A percentile compares a stretch with the other conserved stretches of the same genome.
These are phyloP conservation scores for Merops nubicus DNA, from an alignment of 2,113 vertebrate genomes.

Conservation along the genomic window DNA sequence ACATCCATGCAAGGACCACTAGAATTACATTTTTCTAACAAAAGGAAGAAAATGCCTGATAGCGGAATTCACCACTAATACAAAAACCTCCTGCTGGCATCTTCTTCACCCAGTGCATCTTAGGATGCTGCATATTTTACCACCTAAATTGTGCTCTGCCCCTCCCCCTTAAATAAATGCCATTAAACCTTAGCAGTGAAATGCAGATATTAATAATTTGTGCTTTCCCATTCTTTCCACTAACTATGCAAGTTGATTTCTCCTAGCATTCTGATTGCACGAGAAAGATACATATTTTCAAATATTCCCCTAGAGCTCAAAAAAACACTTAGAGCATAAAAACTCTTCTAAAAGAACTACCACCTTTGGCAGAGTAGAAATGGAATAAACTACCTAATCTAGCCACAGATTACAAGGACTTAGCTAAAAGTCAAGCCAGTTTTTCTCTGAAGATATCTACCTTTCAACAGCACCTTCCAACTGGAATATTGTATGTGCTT, in stretches of 20 bases:
- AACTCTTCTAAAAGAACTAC: background rate
- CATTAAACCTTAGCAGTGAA: background rate
- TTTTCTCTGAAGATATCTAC: background rate
- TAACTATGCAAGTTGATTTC: background rate
- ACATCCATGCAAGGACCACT: background rate
- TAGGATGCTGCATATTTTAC: background rate
- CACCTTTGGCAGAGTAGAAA: background rate
- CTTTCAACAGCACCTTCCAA: background rate
- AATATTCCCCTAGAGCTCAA: background rate
- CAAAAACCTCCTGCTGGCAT: slow-evolving; percentile 1
- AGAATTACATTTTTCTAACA: slow-evolving; percentile 10
- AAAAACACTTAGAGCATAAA: background rate
- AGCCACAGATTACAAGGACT: background rate
- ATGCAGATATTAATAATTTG: background rate
- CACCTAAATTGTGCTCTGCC: background rate
- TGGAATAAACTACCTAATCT: background rate
- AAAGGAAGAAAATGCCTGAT: slow-evolving; percentile 23
- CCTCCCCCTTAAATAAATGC: background rate
- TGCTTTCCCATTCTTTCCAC: background rate
- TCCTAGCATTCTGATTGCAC: background rate
- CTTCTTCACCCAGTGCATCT: background rate
- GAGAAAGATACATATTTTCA: slow-evolving; percentile 14
- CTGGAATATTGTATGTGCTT: background rate
- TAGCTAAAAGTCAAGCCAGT: background rate
- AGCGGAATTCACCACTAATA: background rate